Conservation (phyloP, 2,113 vertebrate species). For the Poeciliopsis prolifica region DNA sequence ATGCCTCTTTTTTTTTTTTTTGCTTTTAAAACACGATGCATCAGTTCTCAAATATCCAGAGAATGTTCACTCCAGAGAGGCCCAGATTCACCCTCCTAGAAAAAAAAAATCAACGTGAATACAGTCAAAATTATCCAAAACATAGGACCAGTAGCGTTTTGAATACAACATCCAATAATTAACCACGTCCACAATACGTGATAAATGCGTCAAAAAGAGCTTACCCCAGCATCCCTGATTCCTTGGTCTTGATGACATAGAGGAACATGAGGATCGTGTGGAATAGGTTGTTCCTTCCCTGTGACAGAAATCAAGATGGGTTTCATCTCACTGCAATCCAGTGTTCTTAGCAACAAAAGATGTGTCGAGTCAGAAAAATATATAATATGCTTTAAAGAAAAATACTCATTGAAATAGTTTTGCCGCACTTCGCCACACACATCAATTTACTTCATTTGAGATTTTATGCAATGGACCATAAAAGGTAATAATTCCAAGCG, state of each 20-base stretch:
- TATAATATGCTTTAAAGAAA: too few species aligned
- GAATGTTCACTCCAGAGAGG: conserved; percentile 92
- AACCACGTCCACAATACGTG: too few species aligned
- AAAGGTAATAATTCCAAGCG: too few species aligned
- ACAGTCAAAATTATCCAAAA: neutral
- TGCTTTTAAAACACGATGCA: conserved; percentile 1
- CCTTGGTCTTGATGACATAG: conserved; percentile 94
- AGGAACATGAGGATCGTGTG: conserved; percentile 97
- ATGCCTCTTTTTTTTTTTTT: neutral
- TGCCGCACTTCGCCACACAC: too few species aligned
- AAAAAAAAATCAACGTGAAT: conserved; percentile 1
- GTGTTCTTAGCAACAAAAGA: neutral
- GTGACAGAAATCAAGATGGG: conserved; percentile 35
- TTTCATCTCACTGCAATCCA: too few species aligned
- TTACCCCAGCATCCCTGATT: conserved; percentile 97
- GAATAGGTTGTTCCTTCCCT: conserved; percentile 98
- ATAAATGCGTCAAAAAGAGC: conserved; percentile 51
- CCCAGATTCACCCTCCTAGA: conserved; percentile 93
- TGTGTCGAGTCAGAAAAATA: neutral
- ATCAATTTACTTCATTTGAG: too few species aligned
- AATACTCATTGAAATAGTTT: too few species aligned
- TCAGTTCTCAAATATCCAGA: conserved; percentile 92
- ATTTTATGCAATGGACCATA: neutral
- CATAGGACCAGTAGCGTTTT: neutral
- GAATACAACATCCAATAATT: neutral